Percentiles rank a stretch among this genome's conserved stretches.
phyloP scores from a whole-genome alignment of 2,113 vertebrate genomes.

The Trogon surrucura region DNA sequence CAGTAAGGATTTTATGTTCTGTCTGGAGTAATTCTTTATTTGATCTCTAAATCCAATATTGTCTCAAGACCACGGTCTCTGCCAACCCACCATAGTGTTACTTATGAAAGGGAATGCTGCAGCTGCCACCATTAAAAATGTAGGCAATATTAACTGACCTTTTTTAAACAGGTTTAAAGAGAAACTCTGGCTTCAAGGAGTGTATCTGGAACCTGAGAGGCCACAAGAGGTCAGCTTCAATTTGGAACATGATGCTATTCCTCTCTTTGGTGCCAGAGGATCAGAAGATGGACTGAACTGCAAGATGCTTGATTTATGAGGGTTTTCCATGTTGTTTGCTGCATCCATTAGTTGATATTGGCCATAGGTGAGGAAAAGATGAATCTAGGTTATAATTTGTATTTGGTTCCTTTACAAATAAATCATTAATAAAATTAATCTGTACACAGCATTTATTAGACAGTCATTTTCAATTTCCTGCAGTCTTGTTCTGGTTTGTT shows the following conservation, averaged over 20 bases:
- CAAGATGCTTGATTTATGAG: not conserved
- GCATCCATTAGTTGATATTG: not conserved
- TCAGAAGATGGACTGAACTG: not conserved
- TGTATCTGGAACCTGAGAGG: not conserved
- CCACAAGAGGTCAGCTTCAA: not conserved
- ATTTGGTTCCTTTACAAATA: not conserved
- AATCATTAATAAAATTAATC: not conserved
- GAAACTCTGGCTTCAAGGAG: constrained; percentile 14
- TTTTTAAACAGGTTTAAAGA: constrained; percentile 39
- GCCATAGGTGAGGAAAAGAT: not conserved
- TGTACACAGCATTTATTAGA: not conserved
- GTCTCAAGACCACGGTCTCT: not conserved
- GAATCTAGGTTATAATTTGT: not conserved
- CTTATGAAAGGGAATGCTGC: not conserved
- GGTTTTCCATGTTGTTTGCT: not conserved
- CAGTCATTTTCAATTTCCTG: not conserved
- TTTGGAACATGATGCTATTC: not conserved
- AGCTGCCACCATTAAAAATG: not conserved
- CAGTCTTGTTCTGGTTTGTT: not conserved
- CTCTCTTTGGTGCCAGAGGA: not conserved
- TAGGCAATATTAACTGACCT: not conserved
- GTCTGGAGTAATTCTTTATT: not conserved
- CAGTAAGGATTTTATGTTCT: not conserved
- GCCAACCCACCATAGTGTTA: not conserved
- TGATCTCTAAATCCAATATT: not conserved